Evolutionary conservation across 2,113 vertebrate genomes (phyloP).

Genomic region (Globicephala melas): DNA sequence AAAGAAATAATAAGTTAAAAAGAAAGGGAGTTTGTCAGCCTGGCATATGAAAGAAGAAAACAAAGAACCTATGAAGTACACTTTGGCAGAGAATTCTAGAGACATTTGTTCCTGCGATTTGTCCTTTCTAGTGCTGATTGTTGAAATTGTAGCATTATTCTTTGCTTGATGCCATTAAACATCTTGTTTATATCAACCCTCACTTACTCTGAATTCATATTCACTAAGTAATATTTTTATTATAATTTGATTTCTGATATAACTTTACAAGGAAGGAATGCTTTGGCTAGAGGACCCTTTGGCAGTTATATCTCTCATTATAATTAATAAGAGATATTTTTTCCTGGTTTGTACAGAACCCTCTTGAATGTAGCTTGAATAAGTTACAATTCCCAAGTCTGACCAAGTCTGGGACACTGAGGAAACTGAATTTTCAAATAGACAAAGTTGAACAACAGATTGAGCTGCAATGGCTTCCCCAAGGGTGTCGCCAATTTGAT

Average conservation of each 20-base stretch:
- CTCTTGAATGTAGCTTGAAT: not conserved
- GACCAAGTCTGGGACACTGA: not conserved
- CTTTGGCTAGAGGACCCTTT: not conserved
- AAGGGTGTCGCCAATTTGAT: not conserved
- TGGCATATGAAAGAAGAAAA: not conserved
- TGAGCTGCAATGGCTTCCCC: not conserved
- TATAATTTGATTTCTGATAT: not conserved
- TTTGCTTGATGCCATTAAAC: not conserved
- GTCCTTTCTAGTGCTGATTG: not conserved
- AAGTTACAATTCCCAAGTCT: not conserved
- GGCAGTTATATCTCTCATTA: not conserved
- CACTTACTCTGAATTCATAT: not conserved
- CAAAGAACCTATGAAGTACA: not conserved
- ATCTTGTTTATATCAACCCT: not conserved
- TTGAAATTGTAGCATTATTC: not conserved
- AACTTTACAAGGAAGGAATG: not conserved
- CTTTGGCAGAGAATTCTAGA: not conserved
- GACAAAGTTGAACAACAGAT: not conserved
- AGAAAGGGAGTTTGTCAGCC: not conserved
- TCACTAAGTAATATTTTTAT: not conserved
- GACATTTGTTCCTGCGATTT: not conserved
- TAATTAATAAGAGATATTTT: not conserved
- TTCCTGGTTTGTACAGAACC: not conserved
- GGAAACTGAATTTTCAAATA: not conserved
- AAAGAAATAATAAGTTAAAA: not conserved